Percentiles rank a stretch among this genome's conserved stretches.
Evolutionary conservation across 2,113 vertebrate genomes (phyloP).

Genomic region (Hepsetus odoe): DNA sequence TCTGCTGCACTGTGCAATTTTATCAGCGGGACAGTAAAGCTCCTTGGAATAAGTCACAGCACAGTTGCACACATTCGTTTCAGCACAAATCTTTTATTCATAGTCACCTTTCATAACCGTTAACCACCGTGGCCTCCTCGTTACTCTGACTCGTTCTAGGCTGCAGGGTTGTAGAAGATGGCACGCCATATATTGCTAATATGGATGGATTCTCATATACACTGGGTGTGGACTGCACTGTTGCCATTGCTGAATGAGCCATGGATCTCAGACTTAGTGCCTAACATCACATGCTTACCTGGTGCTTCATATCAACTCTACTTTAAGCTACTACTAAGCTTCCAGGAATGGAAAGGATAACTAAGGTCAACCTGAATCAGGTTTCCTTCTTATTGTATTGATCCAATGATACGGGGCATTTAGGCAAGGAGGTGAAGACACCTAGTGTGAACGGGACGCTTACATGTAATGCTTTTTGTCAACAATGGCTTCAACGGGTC

Average conservation of each 20-base stretch:
- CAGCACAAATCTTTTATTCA: conserved; percentile 67
- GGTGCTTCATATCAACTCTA: too few species aligned
- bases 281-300: neutral
- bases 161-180: neutral
- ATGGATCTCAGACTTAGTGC: neutral
- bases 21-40: conserved; percentile 18
- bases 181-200: neutral
- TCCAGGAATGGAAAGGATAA: neutral
- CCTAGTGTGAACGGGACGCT: too few species aligned
- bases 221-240: neutral
- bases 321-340: too few species aligned
- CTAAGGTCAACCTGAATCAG: too few species aligned
- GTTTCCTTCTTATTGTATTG: too few species aligned
- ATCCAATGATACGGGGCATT: too few species aligned
- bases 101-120: conserved; percentile 17
- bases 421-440: too few species aligned
- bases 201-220: neutral
- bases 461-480: too few species aligned
- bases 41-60: neutral
- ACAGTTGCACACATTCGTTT: conserved; percentile 34
- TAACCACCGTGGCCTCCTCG: conserved; percentile 33
- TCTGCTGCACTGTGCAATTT: conserved; percentile 9
- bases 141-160: neutral
- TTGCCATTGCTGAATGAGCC: neutral
- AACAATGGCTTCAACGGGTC: too few species aligned